phyloP scores from a whole-genome alignment of 2,113 vertebrate genomes.

The Petromus typicus region DNA sequence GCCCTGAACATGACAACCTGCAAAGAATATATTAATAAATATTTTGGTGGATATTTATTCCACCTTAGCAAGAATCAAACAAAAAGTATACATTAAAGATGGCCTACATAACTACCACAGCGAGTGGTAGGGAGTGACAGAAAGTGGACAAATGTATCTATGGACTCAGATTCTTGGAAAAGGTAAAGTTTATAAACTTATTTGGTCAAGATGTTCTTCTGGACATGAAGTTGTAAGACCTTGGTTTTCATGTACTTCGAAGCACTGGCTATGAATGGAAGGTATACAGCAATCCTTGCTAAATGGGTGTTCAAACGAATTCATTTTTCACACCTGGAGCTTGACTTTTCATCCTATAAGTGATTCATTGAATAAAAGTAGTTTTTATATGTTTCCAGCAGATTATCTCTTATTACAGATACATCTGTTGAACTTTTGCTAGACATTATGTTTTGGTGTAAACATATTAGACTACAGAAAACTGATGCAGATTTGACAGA shows the following conservation, averaged over 20 bases:
- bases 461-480: background rate
- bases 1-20: background rate
- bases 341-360: background rate
- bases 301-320: background rate
- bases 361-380: background rate
- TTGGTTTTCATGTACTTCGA: background rate
- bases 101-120: background rate
- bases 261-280: background rate
- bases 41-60: conserved; percentile 14
- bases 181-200: background rate
- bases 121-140: background rate
- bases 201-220: background rate
- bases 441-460: background rate
- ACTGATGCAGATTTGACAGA: background rate
- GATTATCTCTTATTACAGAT: background rate
- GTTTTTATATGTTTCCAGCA: background rate
- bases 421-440: background rate
- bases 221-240: background rate
- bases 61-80: background rate
- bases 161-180: background rate
- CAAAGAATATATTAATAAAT: conserved; percentile 39
- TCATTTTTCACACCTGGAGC: background rate
- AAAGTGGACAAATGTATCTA: background rate
- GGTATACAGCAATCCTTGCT: background rate
- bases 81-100: conserved; percentile 4